Base-by-base conservation (phyloP, 1,140 invertebrate species). In the Drosophila kanapiae region DNA sequence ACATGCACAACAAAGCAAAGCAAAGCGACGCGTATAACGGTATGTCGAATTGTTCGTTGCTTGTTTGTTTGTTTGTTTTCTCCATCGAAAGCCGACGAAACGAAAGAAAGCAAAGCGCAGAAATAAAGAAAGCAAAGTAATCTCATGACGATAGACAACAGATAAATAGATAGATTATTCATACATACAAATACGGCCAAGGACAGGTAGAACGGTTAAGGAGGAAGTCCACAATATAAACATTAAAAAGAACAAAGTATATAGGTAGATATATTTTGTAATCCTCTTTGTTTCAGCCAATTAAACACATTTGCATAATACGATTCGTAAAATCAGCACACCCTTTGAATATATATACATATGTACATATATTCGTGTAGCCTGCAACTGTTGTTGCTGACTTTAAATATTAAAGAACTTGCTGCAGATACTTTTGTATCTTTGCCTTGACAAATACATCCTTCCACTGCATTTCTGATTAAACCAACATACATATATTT, bases 171-270 rank as follows among this genome's bases (percentile, higher is more conserved):
- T 67, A 67, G 45, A 67, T 67, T 48, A 64, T 58, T 14, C 18
- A 49, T 51, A 51, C 13, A 42, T 69, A 31, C 14, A 37, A 29
- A 48, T 62, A 31, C 8, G 37, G 40, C 62, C 43, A 48, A 49
- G 27, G 40, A 35, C 42, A 75, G 58, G 61, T 64, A 51, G 35
- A n/a, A 85, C 78, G 53, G 64, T 78, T 67, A 80, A 69, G 61
- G 49, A 69, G 61, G 49, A 72, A 85, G 61, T 74, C 49, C 23
- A 40, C 11, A 47, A 18, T 7, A 51, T n/a, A 27, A 38, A n/a
- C 7, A 33, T 18, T 38, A 56, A 13, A 13, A 56, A 37, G 23
- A 23, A 23, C 23, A 33, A 14, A 53, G 9, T 13, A 23, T 37
- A 56, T 23, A 7, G 16, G 6, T 11, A 57, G 18, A 57, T 14